A percentile compares a stretch with the other conserved stretches of the same genome.
These are phyloP conservation scores for Tenthredo scrophulariae DNA, from an alignment of 2,888 invertebrate genomes.

Conservation along the genomic window DNA sequence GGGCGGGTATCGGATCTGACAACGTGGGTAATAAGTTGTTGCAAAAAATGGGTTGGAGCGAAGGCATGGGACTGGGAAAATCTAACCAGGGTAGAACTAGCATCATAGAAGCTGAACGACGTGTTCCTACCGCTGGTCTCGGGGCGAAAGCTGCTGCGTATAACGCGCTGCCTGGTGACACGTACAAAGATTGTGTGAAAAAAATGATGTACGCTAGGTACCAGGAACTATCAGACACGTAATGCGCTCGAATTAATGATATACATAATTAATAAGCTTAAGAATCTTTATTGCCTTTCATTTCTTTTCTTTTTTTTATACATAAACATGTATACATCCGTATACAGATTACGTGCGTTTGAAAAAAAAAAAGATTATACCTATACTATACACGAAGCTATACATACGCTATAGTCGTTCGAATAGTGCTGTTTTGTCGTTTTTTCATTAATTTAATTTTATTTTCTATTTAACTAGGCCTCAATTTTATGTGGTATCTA, in stretches of 20 bases:
- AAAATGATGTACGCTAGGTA: slow-evolving; percentile 94
- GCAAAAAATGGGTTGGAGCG: slow-evolving; percentile 99
- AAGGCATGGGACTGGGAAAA: slow-evolving; percentile 97
- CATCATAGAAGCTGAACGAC: slow-evolving; percentile 86
- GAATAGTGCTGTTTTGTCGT: slow-evolving; percentile 3
- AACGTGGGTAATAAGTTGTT: slow-evolving; percentile 97
- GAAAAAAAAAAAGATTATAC: background rate
- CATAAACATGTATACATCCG: background rate
- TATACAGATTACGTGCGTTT: background rate
- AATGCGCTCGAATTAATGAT: slow-evolving; percentile 57
- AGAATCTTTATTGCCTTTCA: slow-evolving; percentile 13
- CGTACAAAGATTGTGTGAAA: slow-evolving; percentile 93
- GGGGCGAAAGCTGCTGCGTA: slow-evolving; percentile 91
- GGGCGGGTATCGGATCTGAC: slow-evolving; percentile 88
- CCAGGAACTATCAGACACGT: slow-evolving; percentile 87
- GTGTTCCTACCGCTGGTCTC: slow-evolving; percentile 90
- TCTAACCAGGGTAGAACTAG: slow-evolving; percentile 95
- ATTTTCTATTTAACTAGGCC: background rate
- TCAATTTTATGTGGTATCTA: slow-evolving; percentile 1
- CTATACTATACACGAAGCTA: slow-evolving; percentile 55
- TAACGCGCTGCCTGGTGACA: slow-evolving; percentile 89
- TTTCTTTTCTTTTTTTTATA: background rate
- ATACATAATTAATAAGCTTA: slow-evolving; percentile 22
- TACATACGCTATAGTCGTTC: slow-evolving; percentile 49
- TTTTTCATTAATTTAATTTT: background rate